Base-by-base conservation (phyloP, 2,888 invertebrate genomes). In the Diarsia rubi region DNA sequence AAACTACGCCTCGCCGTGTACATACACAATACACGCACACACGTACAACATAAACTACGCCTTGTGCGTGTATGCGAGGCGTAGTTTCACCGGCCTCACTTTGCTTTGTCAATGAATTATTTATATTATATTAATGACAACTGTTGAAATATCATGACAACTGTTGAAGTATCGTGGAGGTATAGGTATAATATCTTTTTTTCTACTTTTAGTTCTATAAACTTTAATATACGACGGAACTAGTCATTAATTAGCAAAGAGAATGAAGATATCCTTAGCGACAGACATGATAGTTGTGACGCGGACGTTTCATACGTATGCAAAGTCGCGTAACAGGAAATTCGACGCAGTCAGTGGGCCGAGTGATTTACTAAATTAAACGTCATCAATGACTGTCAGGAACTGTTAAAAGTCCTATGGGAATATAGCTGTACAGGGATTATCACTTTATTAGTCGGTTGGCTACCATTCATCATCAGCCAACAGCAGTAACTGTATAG, bases 321-420 rank as follows among this genome's bases (percentile, higher is more conserved):
- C n/a, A n/a, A 8, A 60, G 12, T 3, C 19, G 12, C 68, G 16
- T 68, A 60, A 44, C 60, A 60, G 37, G 70, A 49, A 42, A 42
- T 42, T 67, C 16, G 8, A 49, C 47, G 6, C 37, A 42, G 24
- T 67, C 49, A 9, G 11, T 49, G 75, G 75, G 42, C 24, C 21
- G 12, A 67, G 47, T 31, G 16, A 49, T 67, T 67, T 66, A 42
- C 19, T 59, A 16, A 54, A n/a, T 21, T n/a, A n/a, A 45, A 74
- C 59, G 75, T 75, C 59, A 75, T 12, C 3, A 59, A 37, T 47
- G 27, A 65, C 24, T 57, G 31, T 27, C 21, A 52, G 0, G 19
- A 24, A 2, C 1, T 31, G 4, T 24, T n/a, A 31, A 49, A 49
- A 49, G 4, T 54, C 24, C 0, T 14, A 14, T 54, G 5, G 14